Evolutionary conservation across 2,888 invertebrate genomes (phyloP), one percentile per base, ranked within the genome.

Genomic region (Drosophila multiciliata): DNA sequence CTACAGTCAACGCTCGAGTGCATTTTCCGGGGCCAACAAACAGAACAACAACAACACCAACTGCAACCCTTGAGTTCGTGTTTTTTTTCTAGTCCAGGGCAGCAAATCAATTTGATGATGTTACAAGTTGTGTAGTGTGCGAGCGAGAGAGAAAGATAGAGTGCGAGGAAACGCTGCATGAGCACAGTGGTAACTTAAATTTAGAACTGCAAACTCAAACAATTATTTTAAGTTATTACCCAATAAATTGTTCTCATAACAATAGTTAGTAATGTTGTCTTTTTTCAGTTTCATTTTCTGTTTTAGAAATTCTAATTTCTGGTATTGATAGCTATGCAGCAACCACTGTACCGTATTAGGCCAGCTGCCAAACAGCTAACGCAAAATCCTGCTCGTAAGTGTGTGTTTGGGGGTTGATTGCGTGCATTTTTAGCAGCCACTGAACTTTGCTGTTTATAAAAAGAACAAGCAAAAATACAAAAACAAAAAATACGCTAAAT

Each of bases 21-120:
- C 82, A 87, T 87, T 87, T 87, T 89, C 85, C 86, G 82, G 90
- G 88, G 88, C 90, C 89, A 89, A 80, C 76, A 79, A 76, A 55
- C 64, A 48, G 12, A 52, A 49, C 50, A 36, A 54, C 38, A 66
- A 65, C 71, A 71, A 66, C 45, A 64, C 59, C 73, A 69, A 60
- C 68, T 67, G 62, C 75, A 89, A 87, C 72, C 78, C 85, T 72
- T 73, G 63, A 55, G 62, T 59, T 65, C 57, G 49, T 70, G 59
- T 62, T 68, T 26, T 55, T 73, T 23, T 38, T 80, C 74, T 80
- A 72, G 80, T 73, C 83, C 73, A 70, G 76, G 65, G 71, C 74
- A 71, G 64, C 73, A 69, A 73, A 80, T 79, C 83, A 82, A 78
- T 79, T 79, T 82, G 75, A 82, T 70, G 80, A 82, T 79, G 67